Evolutionary conservation across 2,888 invertebrate species (phyloP), one percentile per base, ranked within the genome.

Genomic region (Eupeodes latifasciatus): DNA sequence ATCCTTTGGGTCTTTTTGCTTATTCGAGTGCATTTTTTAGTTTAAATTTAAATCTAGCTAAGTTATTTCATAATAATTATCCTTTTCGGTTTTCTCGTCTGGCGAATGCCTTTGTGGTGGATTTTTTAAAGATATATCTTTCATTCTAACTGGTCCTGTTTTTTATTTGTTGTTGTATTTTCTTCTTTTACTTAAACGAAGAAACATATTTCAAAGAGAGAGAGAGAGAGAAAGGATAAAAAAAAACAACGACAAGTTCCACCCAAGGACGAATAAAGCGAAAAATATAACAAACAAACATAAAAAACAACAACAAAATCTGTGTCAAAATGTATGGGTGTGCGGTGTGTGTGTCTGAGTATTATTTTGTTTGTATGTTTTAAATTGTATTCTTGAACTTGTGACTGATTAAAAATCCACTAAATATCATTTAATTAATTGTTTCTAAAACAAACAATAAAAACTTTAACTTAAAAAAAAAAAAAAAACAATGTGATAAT

Each of bases 251-350:
- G 71, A 59, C 74, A 77, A 85, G 61, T 88, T 67, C 77, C 85
- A 80, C 57, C 84, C 84, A 88, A 88, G 88, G 88, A 85, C 88
- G 85, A 85, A 81, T 84, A 71, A 53, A 81, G 51, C 4, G 85
- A 84, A 77, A 81, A 77, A 87, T 84, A 83, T 36, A 69, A 69
- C 19, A 71, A 69, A 81, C 66, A 66, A 66, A 81, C 6, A 40
- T 7, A 5, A 74, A 84, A 62, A 77, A 36, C 85, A 85, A 77
- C 81, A 88, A 85, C 81, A 81, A 77, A 81, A 88, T 85, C 77
- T 81, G 74, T 88, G 81, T 83, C 86, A 83, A 78, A 76, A 69
- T 64, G 34, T 75, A 66, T 66, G 0, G 4, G 64, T 19, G 44
- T 44, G 40, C 16, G 19, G 44, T 66, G 64, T 19, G 19, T 19